Conservation (phyloP, 2,113 vertebrate genomes). For the Lagopus leucura region DNA sequence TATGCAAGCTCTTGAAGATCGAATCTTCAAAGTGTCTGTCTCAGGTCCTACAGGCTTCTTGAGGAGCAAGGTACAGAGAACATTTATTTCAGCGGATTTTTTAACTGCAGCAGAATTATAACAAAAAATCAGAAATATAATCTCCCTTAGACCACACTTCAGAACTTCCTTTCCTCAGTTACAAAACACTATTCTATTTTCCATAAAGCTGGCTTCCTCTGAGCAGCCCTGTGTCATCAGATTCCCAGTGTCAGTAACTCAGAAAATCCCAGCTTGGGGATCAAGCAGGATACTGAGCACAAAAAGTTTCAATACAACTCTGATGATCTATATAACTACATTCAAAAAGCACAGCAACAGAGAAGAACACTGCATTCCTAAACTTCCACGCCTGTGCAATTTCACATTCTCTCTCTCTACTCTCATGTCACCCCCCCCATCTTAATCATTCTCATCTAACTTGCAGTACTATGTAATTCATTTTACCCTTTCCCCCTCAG, state of each 20-base stretch:
- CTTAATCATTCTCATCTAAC: neutral
- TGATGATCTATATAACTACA: neutral
- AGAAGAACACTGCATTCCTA: neutral
- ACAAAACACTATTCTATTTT: neutral
- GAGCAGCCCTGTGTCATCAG: neutral
- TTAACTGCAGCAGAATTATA: neutral
- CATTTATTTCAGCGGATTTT: neutral
- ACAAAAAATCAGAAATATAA: neutral
- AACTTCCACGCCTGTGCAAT: neutral
- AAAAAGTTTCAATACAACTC: neutral
- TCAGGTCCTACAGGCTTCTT: neutral
- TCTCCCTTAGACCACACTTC: neutral
- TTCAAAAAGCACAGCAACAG: neutral
- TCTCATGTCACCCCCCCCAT: neutral
- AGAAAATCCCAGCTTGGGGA: neutral
- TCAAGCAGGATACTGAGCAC: fast-evolving
- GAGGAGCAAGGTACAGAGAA: neutral
- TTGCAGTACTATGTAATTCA: neutral
- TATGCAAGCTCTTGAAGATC: neutral
- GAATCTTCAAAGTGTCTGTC: neutral
- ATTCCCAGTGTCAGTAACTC: neutral
- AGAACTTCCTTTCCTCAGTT: neutral
- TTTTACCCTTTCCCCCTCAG: neutral
- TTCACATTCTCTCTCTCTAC: neutral
- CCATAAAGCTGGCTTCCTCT: neutral